phyloP scores from a whole-genome alignment of 2,113 vertebrate genomes.

The Chloroceryle aenea region DNA sequence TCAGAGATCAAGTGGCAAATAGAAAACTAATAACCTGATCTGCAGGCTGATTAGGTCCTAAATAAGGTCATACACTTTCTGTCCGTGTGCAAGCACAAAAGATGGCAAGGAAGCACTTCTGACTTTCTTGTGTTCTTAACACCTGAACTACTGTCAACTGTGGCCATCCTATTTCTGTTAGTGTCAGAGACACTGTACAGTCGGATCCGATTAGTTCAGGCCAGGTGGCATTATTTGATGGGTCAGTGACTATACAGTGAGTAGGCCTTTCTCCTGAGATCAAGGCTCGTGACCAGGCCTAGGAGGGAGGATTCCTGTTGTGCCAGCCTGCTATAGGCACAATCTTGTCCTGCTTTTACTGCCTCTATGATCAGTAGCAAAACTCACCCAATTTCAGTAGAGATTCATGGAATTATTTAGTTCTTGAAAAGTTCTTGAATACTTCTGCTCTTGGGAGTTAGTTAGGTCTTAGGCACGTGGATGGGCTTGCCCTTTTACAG shows the following conservation, averaged over 20 bases:
- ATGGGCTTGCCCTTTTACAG: not conserved
- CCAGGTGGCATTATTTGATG: not conserved
- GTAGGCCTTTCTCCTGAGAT: not conserved
- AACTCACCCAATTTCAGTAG: not conserved
- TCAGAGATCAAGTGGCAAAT: not conserved
- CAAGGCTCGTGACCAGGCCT: not conserved
- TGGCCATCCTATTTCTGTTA: not conserved
- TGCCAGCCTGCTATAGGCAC: not conserved
- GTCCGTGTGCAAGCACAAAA: not conserved
- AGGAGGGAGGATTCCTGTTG: not conserved
- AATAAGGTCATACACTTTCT: not conserved
- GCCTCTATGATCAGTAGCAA: not conserved
- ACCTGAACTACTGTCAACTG: conserved; percentile 8
- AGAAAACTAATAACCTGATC: not conserved
- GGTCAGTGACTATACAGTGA: not conserved
- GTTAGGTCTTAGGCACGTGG: not conserved
- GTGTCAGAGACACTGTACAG: not conserved
- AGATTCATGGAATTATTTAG: not conserved
- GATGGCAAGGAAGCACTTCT: not conserved
- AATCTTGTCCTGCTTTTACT: not conserved
- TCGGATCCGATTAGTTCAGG: not conserved
- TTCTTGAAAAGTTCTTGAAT: not conserved
- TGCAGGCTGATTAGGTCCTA: not conserved
- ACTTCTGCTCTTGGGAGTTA: not conserved
- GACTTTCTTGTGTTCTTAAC: not conserved